Evolutionary conservation across 2,797 vertebrate species (phyloP).

Genomic region (Arctocebus calabarensis): DNA sequence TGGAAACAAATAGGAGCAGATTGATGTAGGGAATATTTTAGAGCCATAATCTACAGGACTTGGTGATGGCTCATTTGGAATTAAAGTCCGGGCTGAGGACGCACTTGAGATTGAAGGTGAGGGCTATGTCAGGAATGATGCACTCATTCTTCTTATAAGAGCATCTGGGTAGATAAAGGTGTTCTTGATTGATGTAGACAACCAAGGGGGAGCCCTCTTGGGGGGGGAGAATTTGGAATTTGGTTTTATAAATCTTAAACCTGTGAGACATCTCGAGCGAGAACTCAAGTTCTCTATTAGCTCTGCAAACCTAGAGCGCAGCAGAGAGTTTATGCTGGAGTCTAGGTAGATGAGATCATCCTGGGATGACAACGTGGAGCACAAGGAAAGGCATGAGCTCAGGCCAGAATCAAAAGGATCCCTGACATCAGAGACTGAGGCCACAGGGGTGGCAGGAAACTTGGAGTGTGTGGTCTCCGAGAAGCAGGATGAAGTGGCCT

Average conservation of each 20-base stretch:
- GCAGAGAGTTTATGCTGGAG: not conserved
- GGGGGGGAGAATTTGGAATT: not conserved
- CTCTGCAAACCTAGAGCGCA: not conserved
- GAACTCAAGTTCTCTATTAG: not conserved
- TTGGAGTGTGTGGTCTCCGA: not conserved
- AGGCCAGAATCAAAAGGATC: not conserved
- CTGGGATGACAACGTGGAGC: not conserved
- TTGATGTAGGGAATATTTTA: not conserved
- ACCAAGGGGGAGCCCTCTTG: not conserved
- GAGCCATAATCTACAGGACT: not conserved
- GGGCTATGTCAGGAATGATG: not conserved
- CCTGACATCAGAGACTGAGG: not conserved
- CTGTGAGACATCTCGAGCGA: not conserved
- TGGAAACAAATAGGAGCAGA: slow-evolving; percentile 4
- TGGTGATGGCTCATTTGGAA: not conserved
- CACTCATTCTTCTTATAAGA: not conserved
- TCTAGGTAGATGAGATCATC: not conserved
- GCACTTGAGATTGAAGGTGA: not conserved
- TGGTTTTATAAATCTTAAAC: slow-evolving; percentile 10
- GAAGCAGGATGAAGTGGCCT: not conserved
- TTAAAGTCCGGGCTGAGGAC: not conserved
- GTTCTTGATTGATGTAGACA: not conserved
- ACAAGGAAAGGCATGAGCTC: not conserved
- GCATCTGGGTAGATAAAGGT: not conserved
- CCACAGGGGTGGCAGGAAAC: not conserved